Evolutionary conservation across 1,140 invertebrate genomes (phyloP), one percentile per base, ranked within the genome.

Genomic region (Daktulosphaira vitifoliae): DNA sequence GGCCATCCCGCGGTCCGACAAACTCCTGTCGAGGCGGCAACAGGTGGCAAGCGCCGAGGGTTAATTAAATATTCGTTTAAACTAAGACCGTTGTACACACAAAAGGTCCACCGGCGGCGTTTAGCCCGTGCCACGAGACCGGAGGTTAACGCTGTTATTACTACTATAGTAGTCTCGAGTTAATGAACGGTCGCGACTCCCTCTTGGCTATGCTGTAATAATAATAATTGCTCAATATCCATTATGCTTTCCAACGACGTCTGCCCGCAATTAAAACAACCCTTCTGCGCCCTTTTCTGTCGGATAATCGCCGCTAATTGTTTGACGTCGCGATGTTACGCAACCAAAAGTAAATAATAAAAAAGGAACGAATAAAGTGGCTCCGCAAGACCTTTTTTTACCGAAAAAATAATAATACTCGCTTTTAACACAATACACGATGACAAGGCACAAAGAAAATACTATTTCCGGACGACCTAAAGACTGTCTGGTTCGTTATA

Each of bases 241-340:
- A n/a, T n/a, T n/a, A n/a, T n/a, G n/a, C n/a, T 38, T 25, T n/a
- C 16, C 23, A n/a, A 59, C 29, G 23, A 29, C 39, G n/a, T 15
- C 7, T 5, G 8, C 25, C 38, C 16, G 13, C 56, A 62, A 62
- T 62, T 62, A 62, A 62, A 62, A 26, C n/a, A n/a, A n/a, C n/a
- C n/a, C n/a, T n/a, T n/a, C n/a, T n/a, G n/a, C n/a, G n/a, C 16
- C 25, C 56, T 29, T 25, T 6, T 46, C 0, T 9, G 37, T 11
- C 42, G 56, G 42, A 62, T 62, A 62, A 62, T 62, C 56, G 56
- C 46, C 26, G 56, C 56, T 62, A 62, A 62, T 48, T 62, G 56
- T 62, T 62, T 62, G 56, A 44, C 56, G 39, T 62, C 25, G 25
- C 29, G 13, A 18, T 38, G 23, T 23, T 42, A 25, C 16, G 22